Percentiles rank a stretch among this genome's conserved stretches.
phyloP scores from a whole-genome alignment of 2,113 vertebrate species.

The Machaerirhynchus nigripectus region DNA sequence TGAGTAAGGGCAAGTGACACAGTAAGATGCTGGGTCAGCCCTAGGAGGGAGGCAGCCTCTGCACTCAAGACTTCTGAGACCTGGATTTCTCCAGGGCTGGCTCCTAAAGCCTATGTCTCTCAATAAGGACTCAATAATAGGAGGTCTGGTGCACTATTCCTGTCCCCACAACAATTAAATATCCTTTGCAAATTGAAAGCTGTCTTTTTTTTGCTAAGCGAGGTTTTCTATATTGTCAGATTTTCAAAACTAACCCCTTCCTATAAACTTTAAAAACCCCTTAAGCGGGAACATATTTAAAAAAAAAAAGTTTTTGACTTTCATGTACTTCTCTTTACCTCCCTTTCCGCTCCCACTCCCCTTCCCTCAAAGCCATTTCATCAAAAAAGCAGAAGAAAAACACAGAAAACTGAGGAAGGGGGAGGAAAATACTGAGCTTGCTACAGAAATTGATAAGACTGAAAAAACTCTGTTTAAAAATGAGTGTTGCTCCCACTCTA shows the following conservation, averaged over 20 bases:
- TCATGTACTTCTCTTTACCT: background rate
- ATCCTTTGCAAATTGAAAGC: background rate
- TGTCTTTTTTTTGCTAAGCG: fast-evolving
- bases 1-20: background rate
- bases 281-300: background rate
- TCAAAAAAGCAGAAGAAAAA: background rate
- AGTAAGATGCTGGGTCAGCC: background rate
- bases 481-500: background rate
- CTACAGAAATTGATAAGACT: background rate
- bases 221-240: background rate
- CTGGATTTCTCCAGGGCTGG: background rate
- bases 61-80: background rate
- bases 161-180: background rate
- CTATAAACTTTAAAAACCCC: background rate
- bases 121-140: background rate
- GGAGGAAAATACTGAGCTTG: background rate
- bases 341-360: fast-evolving
- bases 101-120: background rate
- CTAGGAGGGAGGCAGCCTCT: background rate
- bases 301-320: background rate
- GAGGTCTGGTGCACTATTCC: background rate
- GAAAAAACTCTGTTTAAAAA: background rate
- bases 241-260: background rate
- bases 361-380: background rate
- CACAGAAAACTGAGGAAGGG: background rate